Base-by-base conservation (phyloP, 2,888 invertebrate genomes). In the Eupithecia centaureata region DNA sequence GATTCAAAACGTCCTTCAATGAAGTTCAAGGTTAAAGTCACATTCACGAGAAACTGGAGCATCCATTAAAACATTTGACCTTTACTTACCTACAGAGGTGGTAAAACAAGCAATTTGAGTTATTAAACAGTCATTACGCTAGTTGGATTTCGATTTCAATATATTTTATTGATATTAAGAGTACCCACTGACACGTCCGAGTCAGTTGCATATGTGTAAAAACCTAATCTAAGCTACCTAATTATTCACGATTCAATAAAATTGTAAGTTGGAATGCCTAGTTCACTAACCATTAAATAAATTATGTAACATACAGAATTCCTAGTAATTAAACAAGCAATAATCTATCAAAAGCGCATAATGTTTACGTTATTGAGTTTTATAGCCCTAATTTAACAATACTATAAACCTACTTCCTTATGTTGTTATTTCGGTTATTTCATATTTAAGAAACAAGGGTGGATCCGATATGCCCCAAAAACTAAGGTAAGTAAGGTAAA, bases 21-120 rank as follows among this genome's bases (percentile, higher is more conserved):
- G 52, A 52, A 52, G 52, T 27, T 52, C 52, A 52, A 27, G 52
- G 25, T 52, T 52, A 52, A 63, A 47, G 22, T 22, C 51, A 35
- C 15, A 63, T 61, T 57, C 62, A 38, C 12, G 18, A 65, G 25
- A 25, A 51, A 52, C 52, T 52, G 52, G 52, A 52, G 27, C 63
- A 62, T 70, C 67, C 61, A 32, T 56, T 56, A 58, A 25, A 52
- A 27, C 27, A 15, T 52, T 27, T 25, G 8, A 52, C 27, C 25
- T 27, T 52, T 27, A 27, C 27, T 27, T 27, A 27, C 25, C 0
- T 52, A 12, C 10, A 10, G 12, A 22, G 47, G 52, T 52, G 13
- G 13, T 51, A 52, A 52, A 52, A 52, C 22, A 47, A 47, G 47
- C 22, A 47, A 47, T 47, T 47, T 47, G 22, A 47, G 22, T 47